Percentiles rank a stretch among this genome's conserved stretches.
Evolutionary conservation across 2,113 vertebrate genomes (phyloP).

Genomic region (Anguilla japonica): DNA sequence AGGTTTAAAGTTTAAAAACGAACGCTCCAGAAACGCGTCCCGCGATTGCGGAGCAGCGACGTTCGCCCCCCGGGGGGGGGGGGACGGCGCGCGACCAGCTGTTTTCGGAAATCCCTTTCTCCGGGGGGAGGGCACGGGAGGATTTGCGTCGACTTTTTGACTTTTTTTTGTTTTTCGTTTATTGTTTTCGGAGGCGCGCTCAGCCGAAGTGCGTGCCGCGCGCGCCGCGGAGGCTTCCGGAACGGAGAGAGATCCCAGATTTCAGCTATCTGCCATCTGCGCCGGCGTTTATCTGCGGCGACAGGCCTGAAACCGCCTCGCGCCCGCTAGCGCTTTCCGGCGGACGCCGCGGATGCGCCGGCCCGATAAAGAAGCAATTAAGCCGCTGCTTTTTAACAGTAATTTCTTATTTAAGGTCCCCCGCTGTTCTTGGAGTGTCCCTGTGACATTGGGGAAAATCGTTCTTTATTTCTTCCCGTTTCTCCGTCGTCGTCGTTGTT

Average conservation of each 20-base stretch:
- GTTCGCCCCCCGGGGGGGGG: not conserved
- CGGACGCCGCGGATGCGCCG: not conserved
- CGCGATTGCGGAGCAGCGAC: not conserved
- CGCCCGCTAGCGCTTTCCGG: not conserved
- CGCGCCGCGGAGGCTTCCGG: conserved; percentile 21
- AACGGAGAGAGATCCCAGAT: conserved; percentile 28
- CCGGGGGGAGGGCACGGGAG: not conserved
- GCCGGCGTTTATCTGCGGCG: conserved; percentile 39
- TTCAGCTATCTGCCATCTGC: conserved; percentile 37
- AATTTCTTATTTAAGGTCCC: conserved; percentile 38
- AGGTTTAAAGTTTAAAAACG: not conserved
- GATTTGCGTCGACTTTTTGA: not conserved
- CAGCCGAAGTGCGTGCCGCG: too few relatives aligned
- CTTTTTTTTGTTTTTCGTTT: not conserved
- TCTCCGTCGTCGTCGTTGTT: not conserved
- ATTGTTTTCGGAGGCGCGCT: not conserved
- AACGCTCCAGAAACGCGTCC: not conserved
- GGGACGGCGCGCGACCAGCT: not conserved
- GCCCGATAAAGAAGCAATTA: conserved; percentile 49
- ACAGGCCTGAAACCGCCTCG: conserved; percentile 26
- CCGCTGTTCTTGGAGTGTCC: not conserved
- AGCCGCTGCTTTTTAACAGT: conserved; percentile 27
- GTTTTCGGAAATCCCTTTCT: not conserved
- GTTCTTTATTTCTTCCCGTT: conserved; percentile 17
- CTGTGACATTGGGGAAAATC: conserved; percentile 39